Conservation (phyloP, 2,888 invertebrate genomes). For the Gastracanthus pulcherrimus region DNA sequence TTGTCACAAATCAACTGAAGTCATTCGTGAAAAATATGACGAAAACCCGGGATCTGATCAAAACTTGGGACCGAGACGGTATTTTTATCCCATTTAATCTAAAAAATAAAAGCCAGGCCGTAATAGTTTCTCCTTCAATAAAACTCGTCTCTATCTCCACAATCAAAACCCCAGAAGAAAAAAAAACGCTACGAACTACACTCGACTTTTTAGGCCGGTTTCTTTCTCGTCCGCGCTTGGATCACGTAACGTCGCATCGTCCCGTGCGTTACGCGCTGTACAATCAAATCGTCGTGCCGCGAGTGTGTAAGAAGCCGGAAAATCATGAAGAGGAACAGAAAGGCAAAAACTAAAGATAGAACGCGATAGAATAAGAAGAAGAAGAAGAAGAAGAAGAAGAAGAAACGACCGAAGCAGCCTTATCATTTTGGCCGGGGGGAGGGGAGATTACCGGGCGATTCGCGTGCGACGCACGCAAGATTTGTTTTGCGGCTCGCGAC, state of each 20-base stretch:
- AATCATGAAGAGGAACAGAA: slow-evolving; percentile 2
- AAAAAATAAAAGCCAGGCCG: no score
- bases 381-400: background rate
- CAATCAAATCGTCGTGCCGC: slow-evolving; percentile 25
- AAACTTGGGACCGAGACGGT: no score
- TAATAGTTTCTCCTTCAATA: no score
- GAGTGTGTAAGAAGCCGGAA: slow-evolving; percentile 3
- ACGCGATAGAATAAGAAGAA: background rate
- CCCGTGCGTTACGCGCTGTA: background rate
- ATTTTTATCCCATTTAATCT: no score
- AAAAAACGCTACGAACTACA: background rate
- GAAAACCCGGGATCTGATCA: no score
- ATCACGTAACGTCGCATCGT: slow-evolving; percentile 25
- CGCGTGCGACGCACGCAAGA: background rate
- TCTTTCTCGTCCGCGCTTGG: background rate
- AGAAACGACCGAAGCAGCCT: background rate
- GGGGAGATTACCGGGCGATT: background rate
- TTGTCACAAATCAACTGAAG: no score
- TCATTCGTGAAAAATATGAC: no score
- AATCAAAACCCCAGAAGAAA: no score
- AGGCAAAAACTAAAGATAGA: background rate
- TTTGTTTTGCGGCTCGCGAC: background rate
- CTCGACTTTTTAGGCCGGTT: background rate
- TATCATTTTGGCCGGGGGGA: background rate
- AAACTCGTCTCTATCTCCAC: no score